Base-by-base conservation (phyloP, 2,797 vertebrate genomes). In the Dipus sagitta region DNA sequence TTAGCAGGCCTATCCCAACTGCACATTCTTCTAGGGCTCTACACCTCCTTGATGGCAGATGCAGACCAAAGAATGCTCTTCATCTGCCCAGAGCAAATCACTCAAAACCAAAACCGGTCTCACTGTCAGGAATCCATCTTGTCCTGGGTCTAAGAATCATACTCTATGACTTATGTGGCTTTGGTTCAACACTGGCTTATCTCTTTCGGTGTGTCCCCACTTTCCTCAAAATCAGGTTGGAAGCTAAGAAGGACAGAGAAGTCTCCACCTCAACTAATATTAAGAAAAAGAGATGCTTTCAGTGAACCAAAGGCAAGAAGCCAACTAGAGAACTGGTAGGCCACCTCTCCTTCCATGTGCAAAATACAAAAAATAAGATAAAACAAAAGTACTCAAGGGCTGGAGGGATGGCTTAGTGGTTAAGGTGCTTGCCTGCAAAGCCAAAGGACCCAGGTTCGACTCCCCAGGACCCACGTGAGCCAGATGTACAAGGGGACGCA, bases 251-350 rank as follows among this genome's bases (percentile, higher is more conserved):
- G 65, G 60, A 38, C 38, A 88, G 86, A 95, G 75, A 54, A 21
- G 17, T 64, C 77, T 88, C 86, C 82, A 94, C 68, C 68, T 71
- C 52, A 54, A 38, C 80, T 94, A 85, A 70, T 84, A 82, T 77
- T 81, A 77, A 65, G n/a, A 74, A 20, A 81, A 93, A 95, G 58
- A 78, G 75, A 79, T 34, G 77, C 52, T 95, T 93, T 92, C 92
- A 94, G 91, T 88, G 93, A 78, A 88, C 42, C 65, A 91, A 91
- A 94, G 13, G n/a, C 75, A 88, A 92, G 54, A 92, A 95, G 71
- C 75, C 87, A 90, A 60, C 87, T 90, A 90, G 75, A 96, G 78
- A 77, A 86, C 87, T 60, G n/a, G 78, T 71, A 42, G 78, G 60
- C n/a, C 30, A 26, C 52, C 70, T 64, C 71, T 75, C 64, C 58